Evolutionary conservation across 2,888 invertebrate species (phyloP).

Genomic region (Drosophila helvetica): DNA sequence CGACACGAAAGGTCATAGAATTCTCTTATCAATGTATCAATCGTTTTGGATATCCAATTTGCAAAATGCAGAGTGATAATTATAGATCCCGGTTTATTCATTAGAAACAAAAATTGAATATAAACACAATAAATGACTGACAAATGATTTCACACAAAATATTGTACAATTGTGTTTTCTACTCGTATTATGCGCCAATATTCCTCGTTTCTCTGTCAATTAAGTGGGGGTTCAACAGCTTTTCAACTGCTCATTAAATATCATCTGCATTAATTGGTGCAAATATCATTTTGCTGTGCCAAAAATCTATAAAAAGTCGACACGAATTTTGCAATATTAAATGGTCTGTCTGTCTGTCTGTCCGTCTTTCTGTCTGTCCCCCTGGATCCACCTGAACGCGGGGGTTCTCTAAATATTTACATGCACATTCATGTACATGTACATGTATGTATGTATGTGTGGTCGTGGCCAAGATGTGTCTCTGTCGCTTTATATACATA

Average conservation of each 20-base stretch:
- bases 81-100: no score
- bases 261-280: conserved; percentile 35
- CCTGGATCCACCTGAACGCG: conserved; percentile 1
- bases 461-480: conserved; percentile 5
- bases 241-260: conserved; percentile 14
- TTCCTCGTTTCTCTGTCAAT: neutral
- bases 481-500: conserved; percentile 18
- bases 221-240: conserved; percentile 24
- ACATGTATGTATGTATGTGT: neutral
- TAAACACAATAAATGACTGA: neutral
- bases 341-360: conserved; percentile 14
- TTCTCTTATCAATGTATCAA: no score
- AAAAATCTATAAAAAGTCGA: conserved; percentile 51
- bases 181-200: neutral
- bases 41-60: no score
- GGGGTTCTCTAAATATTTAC: conserved; percentile 16
- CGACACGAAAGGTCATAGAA: no score
- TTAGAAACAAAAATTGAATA: neutral
- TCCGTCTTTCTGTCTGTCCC: conserved; percentile 1
- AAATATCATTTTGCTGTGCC: conserved; percentile 38
- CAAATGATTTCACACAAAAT: no score
- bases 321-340: conserved; percentile 56
- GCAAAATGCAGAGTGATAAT: no score
- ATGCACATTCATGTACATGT: neutral
- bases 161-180: neutral